Percentiles rank a stretch among this genome's conserved stretches.
These are phyloP conservation scores for Intellagama lesueurii DNA, from an alignment of 2,797 vertebrate species.

Conservation along the genomic window DNA sequence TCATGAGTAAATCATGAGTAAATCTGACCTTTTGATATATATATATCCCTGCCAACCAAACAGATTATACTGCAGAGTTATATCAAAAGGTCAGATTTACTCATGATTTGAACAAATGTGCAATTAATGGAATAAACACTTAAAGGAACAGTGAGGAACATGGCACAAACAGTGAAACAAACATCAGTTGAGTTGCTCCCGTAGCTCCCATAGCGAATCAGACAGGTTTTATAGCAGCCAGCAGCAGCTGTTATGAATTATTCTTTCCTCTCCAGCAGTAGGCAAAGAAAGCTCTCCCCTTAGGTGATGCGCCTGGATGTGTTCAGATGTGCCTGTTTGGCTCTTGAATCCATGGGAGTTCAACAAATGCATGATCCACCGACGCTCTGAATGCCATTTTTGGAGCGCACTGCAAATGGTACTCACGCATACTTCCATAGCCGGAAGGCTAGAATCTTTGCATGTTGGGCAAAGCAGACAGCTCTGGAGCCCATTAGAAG, in stretches of 20 bases:
- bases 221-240: background rate
- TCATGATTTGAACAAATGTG: too few species aligned
- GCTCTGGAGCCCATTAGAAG: constrained; percentile 40
- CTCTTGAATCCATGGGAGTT: background rate
- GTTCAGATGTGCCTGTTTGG: background rate
- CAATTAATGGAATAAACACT: too few species aligned
- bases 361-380: background rate
- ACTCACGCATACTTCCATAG: rapidly evolving
- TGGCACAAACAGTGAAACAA: too few species aligned
- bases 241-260: background rate
- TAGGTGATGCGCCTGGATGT: background rate
- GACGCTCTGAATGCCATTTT: background rate
- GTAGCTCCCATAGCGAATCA: background rate
- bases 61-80: too few species aligned
- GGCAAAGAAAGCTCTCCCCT: background rate
- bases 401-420: rapidly evolving
- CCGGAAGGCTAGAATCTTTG: background rate
- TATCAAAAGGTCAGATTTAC: too few species aligned
- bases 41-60: too few species aligned
- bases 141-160: too few species aligned
- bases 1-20: too few species aligned
- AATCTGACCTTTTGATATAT: too few species aligned
- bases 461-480: constrained; percentile 4
- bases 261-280: background rate
- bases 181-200: too few species aligned